Evolutionary conservation across 2,113 vertebrate genomes (phyloP).

Genomic region (Piaya cayana): DNA sequence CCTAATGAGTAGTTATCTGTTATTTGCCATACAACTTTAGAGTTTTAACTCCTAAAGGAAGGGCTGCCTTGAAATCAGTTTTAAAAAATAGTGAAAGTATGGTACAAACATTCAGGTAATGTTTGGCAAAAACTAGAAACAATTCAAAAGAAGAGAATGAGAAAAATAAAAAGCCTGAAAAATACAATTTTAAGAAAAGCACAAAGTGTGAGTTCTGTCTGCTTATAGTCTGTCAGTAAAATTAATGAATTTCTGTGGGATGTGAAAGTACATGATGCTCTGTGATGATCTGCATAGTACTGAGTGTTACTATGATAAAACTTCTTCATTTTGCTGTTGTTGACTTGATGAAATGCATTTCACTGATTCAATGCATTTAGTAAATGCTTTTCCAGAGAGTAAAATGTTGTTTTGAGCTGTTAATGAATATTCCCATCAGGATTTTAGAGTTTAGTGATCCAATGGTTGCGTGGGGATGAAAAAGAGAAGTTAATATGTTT

Average conservation of each 20-base stretch:
- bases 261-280: not conserved
- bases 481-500: not conserved
- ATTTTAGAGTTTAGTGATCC: not conserved
- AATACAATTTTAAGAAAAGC: not conserved
- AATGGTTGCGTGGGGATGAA: not conserved
- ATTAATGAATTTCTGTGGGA: not conserved
- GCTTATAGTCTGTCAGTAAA: not conserved
- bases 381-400: not conserved
- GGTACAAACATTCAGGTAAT: not conserved
- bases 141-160: not conserved
- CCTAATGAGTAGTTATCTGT: not conserved
- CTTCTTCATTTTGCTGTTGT: not conserved
- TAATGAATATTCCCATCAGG: not conserved
- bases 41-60: not conserved
- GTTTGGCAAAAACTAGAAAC: not conserved
- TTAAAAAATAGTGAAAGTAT: not conserved
- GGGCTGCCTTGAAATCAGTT: not conserved
- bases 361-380: not conserved
- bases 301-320: not conserved
- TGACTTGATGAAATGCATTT: not conserved
- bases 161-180: not conserved
- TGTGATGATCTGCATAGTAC: not conserved
- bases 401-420: not conserved
- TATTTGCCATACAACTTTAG: not conserved
- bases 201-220: not conserved